These are phyloP conservation scores for Hypselothyrea guttata DNA, from an alignment of 2,888 invertebrate genomes.

Conservation along the genomic window DNA sequence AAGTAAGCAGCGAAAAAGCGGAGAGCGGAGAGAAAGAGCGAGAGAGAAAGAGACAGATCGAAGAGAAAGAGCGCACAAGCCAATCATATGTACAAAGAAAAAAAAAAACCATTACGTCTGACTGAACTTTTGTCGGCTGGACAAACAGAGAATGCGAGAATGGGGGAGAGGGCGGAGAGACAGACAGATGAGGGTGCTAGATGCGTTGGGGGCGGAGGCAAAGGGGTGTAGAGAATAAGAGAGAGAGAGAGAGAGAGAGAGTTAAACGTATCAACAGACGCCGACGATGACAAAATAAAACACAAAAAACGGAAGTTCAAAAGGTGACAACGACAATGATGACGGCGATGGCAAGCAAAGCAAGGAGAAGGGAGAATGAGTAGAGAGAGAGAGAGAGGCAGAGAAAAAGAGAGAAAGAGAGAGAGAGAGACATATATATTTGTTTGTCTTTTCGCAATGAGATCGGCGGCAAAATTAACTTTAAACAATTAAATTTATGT, in stretches of 20 bases:
- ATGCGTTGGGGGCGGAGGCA: no score
- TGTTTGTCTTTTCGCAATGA: constrained; percentile 50
- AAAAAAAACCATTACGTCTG: constrained; percentile 64
- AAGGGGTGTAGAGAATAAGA: neutral
- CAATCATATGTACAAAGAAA: constrained; percentile 61
- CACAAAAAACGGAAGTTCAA: constrained; percentile 69
- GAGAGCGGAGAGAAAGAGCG: neutral
- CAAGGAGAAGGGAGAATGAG: constrained; percentile 10
- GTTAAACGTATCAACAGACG: constrained; percentile 50
- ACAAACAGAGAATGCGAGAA: no score
- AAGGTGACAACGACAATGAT: constrained; percentile 72
- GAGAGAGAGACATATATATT: no score
- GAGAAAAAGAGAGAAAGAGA: neutral
- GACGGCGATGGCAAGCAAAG: constrained; percentile 13
- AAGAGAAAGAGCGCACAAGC: constrained; percentile 53
- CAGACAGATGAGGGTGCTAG: neutral
- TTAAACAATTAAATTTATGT: constrained; percentile 74
- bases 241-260: neutral
- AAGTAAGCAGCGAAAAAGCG: no score
- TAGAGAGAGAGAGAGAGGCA: neutral
- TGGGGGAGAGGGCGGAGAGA: neutral
- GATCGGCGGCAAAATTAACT: constrained; percentile 64
- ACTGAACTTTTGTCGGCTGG: constrained; percentile 54
- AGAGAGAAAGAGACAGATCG: neutral
- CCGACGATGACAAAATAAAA: constrained; percentile 34